These are phyloP conservation scores for Lypha dubia DNA, from an alignment of 2,888 invertebrate species.

Conservation along the genomic window DNA sequence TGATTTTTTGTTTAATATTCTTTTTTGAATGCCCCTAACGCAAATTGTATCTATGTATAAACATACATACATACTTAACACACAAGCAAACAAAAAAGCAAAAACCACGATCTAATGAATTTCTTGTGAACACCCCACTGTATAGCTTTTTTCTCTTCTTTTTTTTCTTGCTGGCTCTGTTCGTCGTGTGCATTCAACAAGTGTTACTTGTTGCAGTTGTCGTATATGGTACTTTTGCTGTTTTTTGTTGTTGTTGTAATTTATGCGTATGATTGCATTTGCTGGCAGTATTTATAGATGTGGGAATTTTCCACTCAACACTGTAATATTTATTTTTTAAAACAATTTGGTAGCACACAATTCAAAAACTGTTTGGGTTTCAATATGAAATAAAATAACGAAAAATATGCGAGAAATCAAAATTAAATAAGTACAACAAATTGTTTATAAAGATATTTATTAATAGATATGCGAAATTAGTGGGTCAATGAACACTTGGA, in stretches of 20 bases:
- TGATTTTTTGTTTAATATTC: no score
- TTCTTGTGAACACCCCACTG: conserved; percentile 39
- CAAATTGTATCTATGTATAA: conserved; percentile 10
- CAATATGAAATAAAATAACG: neutral
- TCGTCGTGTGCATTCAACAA: conserved; percentile 55
- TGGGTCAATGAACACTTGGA: conserved; percentile 64
- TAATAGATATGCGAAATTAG: conserved; percentile 52
- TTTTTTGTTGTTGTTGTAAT: conserved; percentile 14
- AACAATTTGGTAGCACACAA: conserved; percentile 60
- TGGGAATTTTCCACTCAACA: conserved; percentile 74
- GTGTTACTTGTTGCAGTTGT: conserved; percentile 49
- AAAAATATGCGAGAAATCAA: conserved; percentile 5
- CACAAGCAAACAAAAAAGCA: neutral
- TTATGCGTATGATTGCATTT: conserved; percentile 67
- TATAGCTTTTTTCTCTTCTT: conserved; percentile 12
- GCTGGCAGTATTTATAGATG: conserved; percentile 67
- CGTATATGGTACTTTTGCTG: conserved; percentile 13
- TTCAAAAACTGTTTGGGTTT: conserved; percentile 48
- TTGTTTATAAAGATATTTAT: conserved; percentile 54
- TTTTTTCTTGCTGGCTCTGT: conserved; percentile 2
- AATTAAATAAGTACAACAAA: conserved; percentile 9
- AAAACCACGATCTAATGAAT: conserved; percentile 46
- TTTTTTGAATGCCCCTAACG: neutral
- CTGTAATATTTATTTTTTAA: conserved; percentile 56
- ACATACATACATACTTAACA: conserved; percentile 7